Evolutionary conservation across 2,888 invertebrate species (phyloP), one percentile per base, ranked within the genome.

Genomic region (Sesamia inferens): DNA sequence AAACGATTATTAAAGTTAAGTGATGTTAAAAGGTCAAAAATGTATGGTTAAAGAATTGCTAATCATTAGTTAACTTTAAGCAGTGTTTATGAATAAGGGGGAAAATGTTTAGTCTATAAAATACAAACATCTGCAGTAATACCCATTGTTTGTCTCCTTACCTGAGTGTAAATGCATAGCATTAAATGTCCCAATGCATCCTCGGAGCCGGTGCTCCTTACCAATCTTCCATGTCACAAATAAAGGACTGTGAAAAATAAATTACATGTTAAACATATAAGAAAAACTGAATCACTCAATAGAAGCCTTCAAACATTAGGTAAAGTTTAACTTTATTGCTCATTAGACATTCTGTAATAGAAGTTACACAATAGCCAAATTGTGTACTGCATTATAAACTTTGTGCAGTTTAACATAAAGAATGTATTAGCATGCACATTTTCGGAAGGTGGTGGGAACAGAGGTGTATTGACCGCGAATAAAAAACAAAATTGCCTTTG

Each of bases 161-260:
- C 98, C 99, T 91, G 98, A 97, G 93, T 99, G 99, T 90, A 99
- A 97, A 93, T 98, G 98, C 98, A 99, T 98, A 72, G 99, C 98
- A 93, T 99, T 99, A 94, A 99, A 99, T 66, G 99, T 99, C 78
- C 99, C 99, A 92, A 99, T 99, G 96, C 99, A 99, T 68, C 99
- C 99, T 84, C 99, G 97, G 80, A 99, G 97, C 84, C 99, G 97
- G 91, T 98, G 98, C 92, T 99, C 99, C 92, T 98, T 98, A 69
- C 99, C 99, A 92, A 99, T 99, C 96, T 99, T 99, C 99, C 99
- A 99, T 81, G 99, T 99, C 85, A 99, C 99, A 97, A 99, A 99
- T 92, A 99, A 97, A 72, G 99, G 99, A 95, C 99, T 99, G 96
- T 81, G 97, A 97, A 88, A 84, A 85, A 71, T 39, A 68, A 44